Percentiles rank a stretch among this genome's conserved stretches.
These are phyloP conservation scores for Eretmocerus hayati DNA, from an alignment of 2,888 invertebrate genomes.

Conservation along the genomic window DNA sequence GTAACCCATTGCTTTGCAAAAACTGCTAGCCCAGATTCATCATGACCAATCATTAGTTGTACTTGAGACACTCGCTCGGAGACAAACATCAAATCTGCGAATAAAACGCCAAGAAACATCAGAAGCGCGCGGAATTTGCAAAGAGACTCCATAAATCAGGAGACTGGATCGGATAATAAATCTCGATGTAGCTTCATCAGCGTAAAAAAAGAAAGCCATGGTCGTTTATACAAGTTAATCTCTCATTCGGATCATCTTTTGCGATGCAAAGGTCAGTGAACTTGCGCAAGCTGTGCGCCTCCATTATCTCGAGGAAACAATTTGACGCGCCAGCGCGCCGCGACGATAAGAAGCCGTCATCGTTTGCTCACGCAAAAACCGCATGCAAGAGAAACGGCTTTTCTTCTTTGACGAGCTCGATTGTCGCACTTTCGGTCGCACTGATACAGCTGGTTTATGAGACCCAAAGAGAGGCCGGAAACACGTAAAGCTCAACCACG, in stretches of 20 bases:
- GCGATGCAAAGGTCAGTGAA: too few species aligned
- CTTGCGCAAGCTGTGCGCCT: background rate
- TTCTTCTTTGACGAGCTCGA: background rate
- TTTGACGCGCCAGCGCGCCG: constrained; percentile 15
- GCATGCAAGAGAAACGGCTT: too few species aligned
- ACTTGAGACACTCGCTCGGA: too few species aligned
- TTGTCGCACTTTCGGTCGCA: background rate
- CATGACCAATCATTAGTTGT: too few species aligned
- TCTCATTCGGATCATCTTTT: constrained; percentile 14
- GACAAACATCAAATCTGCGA: too few species aligned
- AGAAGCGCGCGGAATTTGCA: background rate
- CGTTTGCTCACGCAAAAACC: background rate
- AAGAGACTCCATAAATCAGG: constrained; percentile 12
- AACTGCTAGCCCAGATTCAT: too few species aligned
- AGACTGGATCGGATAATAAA: constrained; percentile 11
- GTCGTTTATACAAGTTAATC: constrained; percentile 11
- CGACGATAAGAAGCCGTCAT: constrained; percentile 5
- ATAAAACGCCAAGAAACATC: too few species aligned
- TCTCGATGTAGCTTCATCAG: constrained; percentile 14
- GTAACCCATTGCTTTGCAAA: too few species aligned
- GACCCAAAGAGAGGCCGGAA: background rate
- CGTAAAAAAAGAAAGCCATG: constrained; percentile 7
- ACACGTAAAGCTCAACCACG: constrained; percentile 3
- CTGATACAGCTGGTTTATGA: constrained; percentile 2
- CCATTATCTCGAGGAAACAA: constrained; percentile 13